Conservation (phyloP, 2,888 invertebrate species). For the Cylloceria caligata region DNA sequence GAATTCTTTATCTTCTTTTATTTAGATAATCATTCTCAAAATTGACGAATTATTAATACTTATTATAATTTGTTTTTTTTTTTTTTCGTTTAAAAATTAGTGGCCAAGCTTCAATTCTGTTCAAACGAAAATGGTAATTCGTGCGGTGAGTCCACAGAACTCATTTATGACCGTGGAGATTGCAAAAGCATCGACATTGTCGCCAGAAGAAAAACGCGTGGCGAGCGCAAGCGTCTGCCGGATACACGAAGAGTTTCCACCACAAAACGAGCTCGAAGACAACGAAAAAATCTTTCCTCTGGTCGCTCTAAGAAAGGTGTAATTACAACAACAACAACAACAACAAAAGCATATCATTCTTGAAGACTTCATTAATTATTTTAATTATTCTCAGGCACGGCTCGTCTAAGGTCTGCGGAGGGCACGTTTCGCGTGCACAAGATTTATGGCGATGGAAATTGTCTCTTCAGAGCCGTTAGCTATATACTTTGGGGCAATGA, state of each 20-base stretch:
- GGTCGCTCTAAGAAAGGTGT: conserved; percentile 38
- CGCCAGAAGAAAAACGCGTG: conserved; percentile 56
- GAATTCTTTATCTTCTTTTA: not conserved
- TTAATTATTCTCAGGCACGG: conserved; percentile 70
- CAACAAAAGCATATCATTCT: not conserved
- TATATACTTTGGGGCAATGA: conserved; percentile 80
- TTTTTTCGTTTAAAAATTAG: conserved; percentile 29
- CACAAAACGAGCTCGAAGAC: conserved; percentile 31
- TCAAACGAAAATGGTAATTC: conserved; percentile 71
- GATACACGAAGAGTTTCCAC: conserved; percentile 26
- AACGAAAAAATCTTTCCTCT: conserved; percentile 54
- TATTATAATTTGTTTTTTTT: not conserved
- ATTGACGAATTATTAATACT: not conserved
- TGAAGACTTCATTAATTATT: not conserved
- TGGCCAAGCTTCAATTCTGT: conserved; percentile 42
- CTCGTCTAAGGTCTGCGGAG: conserved; percentile 76
- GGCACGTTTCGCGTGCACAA: conserved; percentile 80
- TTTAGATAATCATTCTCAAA: not conserved
- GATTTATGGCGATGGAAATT: conserved; percentile 82
- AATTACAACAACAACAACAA: not conserved
- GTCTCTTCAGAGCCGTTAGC: conserved; percentile 81
- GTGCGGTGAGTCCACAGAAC: conserved; percentile 46
- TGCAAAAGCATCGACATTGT: conserved; percentile 65
- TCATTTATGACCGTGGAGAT: conserved; percentile 72
- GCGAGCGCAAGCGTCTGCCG: conserved; percentile 41